Conservation (phyloP, 2,888 invertebrate species). For the Mesoligia furuncula region DNA sequence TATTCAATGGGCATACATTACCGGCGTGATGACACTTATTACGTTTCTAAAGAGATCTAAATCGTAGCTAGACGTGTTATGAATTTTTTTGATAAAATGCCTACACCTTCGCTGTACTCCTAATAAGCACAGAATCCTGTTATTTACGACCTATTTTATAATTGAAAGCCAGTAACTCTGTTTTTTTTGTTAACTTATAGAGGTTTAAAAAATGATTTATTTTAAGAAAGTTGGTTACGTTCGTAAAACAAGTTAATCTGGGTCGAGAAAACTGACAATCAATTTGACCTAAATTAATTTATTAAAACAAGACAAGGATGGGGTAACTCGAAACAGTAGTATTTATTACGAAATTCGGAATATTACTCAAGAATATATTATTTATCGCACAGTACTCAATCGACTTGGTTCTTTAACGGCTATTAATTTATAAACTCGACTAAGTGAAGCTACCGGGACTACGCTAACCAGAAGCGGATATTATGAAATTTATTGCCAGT, state of each 20-base stretch:
- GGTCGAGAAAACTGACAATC: conserved; percentile 20
- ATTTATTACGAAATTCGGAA: conserved; percentile 38
- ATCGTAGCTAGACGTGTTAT: conserved; percentile 62
- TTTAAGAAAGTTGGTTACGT: not conserved
- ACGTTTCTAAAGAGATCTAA: conserved; percentile 71
- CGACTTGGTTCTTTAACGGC: conserved; percentile 51
- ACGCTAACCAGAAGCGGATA: conserved; percentile 70
- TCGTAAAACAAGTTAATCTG: conserved; percentile 18
- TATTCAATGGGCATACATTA: conserved; percentile 80
- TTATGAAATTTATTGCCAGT: conserved; percentile 72
- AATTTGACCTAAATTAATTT: conserved; percentile 44
- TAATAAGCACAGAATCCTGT: conserved; percentile 18
- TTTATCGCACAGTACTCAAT: conserved; percentile 46
- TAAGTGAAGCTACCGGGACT: conserved; percentile 60
- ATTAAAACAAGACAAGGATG: conserved; percentile 10
- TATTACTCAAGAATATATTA: conserved; percentile 34
- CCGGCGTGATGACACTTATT: conserved; percentile 78
- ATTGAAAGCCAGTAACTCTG: not conserved
- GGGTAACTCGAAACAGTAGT: conserved; percentile 26
- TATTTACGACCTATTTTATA: conserved; percentile 35
- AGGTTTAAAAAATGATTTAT: conserved; percentile 11
- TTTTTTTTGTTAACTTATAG: not conserved
- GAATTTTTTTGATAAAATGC: conserved; percentile 44
- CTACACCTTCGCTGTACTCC: not conserved
- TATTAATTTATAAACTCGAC: conserved; percentile 64